phyloP scores from a whole-genome alignment of 2,888 invertebrate species.

The Parnassius glacialis region DNA sequence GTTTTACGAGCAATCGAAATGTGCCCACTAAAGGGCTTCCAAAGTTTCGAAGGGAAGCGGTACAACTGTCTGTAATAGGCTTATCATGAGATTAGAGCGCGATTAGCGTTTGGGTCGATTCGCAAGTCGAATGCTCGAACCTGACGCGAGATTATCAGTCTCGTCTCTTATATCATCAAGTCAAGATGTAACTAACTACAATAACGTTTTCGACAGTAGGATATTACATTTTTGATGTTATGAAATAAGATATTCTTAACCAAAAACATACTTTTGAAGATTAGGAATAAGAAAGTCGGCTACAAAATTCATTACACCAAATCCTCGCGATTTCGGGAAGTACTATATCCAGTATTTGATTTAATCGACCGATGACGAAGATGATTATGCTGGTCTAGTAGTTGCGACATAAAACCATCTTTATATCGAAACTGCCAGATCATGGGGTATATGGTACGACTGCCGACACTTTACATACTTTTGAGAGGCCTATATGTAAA shows the following conservation, averaged over 20 bases:
- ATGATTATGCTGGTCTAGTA: background rate
- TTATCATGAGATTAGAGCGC: constrained; percentile 76
- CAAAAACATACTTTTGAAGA: too few species aligned
- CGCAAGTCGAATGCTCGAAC: constrained; percentile 55
- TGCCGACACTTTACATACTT: too few species aligned
- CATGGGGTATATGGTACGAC: too few species aligned
- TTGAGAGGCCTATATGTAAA: too few species aligned
- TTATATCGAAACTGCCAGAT: too few species aligned
- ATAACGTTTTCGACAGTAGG: constrained; percentile 3
- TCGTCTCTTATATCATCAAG: constrained; percentile 34
- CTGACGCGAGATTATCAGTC: constrained; percentile 69
- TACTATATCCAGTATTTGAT: too few species aligned
- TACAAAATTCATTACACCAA: too few species aligned
- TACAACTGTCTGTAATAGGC: constrained; percentile 79
- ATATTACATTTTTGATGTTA: background rate
- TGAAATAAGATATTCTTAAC: too few species aligned
- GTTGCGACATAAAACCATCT: too few species aligned
- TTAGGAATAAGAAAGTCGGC: too few species aligned
- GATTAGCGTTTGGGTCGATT: constrained; percentile 71
- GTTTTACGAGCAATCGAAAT: constrained; percentile 71
- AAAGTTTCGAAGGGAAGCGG: constrained; percentile 78
- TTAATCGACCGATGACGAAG: background rate
- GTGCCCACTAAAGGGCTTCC: constrained; percentile 75
- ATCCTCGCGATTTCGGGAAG: too few species aligned
- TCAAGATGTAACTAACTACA: background rate